Evolutionary conservation across 2,797 vertebrate species (phyloP).

Genomic region (Ctenopoma kingsleyae): DNA sequence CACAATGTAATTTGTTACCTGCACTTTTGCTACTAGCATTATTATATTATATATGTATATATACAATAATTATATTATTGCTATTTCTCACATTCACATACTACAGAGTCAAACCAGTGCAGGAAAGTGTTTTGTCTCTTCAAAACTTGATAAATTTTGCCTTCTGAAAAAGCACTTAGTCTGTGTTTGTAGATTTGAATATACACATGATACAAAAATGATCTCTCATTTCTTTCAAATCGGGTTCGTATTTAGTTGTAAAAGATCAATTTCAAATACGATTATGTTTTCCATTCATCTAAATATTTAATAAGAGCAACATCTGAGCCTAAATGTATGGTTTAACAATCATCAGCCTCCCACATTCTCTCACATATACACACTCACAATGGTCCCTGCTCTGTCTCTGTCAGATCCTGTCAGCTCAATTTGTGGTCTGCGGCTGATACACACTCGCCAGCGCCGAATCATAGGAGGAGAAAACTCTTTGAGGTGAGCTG

Average conservation of each 20-base stretch:
- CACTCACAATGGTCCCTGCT: slow-evolving; percentile 40
- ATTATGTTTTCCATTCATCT: slow-evolving; percentile 52
- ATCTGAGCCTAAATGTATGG: slow-evolving; percentile 61
- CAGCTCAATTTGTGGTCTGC: slow-evolving; percentile 89
- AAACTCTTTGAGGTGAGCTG: slow-evolving; percentile 93
- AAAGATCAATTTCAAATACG: slow-evolving; percentile 37
- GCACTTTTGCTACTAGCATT: slow-evolving; percentile 65
- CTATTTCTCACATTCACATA: slow-evolving; percentile 39
- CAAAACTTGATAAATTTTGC: slow-evolving; percentile 13
- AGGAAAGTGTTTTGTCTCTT: slow-evolving; percentile 48
- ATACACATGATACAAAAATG: slow-evolving; percentile 20
- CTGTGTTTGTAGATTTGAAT: slow-evolving; percentile 18
- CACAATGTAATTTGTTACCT: slow-evolving; percentile 56
- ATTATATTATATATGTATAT: too few species aligned
- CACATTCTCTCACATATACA: slow-evolving; percentile 38
- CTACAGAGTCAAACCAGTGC: slow-evolving; percentile 14
- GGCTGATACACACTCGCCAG: slow-evolving; percentile 90
- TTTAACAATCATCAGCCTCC: slow-evolving; percentile 61
- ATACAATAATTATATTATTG: neutral
- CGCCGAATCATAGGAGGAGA: slow-evolving; percentile 97
- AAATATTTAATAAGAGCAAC: slow-evolving; percentile 59
- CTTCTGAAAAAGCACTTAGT: slow-evolving; percentile 34
- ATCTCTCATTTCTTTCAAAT: slow-evolving; percentile 53
- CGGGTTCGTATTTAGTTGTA: neutral
- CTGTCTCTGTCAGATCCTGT: slow-evolving; percentile 85